Base-by-base conservation (phyloP, 2,113 vertebrate species). In the Mustelus asterias region DNA sequence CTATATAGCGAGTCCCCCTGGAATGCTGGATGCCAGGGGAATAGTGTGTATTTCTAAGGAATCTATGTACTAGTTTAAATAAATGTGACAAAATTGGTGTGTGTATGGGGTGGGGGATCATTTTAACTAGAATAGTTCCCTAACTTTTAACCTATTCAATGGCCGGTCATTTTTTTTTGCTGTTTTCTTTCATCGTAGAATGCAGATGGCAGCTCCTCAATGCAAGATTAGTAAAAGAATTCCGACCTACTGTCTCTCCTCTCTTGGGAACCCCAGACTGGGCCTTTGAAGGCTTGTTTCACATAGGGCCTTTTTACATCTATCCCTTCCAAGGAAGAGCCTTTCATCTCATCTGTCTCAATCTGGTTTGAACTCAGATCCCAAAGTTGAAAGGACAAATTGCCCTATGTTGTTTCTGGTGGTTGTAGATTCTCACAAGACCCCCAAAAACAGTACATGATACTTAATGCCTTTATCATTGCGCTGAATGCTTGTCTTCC, bases 341-440 rank as follows among this genome's bases (percentile, higher is more conserved):
- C 65, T 94, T 94, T 37, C 41, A 72, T 29, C 69, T 95, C 67
- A 11, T 54, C 26, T 11, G 6, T 95, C 41, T 95, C 69, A 29
- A 41, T 72, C 70, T 70, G 94, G 44, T 76, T 70, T 95, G 94
- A 95, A 72, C 65, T 70, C 18, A 22, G 37, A 54, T 41, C 60
- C 72, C 16, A 41, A 41, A 94, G 33, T 44, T 95, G 94, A 44
- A 72, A 72, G 94, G 67, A 95, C 94, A 70, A 94, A 94, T 70
- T 44, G 65, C 37, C 22, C 4, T 14, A 18, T 60, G 67, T 44
- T 72, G 94, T 48, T 72, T 41, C 10, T 70, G 92, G 20, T 67
- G 13, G 37, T 14, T 72, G 13, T 24, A 54, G 41, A 76, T 90
- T 60, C 88, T 60, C 54, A 90, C 58, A 90, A 90, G 88, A 29